Conservation (phyloP, 2,797 vertebrate genomes). For the Schizopygopsis malacanthus region DNA sequence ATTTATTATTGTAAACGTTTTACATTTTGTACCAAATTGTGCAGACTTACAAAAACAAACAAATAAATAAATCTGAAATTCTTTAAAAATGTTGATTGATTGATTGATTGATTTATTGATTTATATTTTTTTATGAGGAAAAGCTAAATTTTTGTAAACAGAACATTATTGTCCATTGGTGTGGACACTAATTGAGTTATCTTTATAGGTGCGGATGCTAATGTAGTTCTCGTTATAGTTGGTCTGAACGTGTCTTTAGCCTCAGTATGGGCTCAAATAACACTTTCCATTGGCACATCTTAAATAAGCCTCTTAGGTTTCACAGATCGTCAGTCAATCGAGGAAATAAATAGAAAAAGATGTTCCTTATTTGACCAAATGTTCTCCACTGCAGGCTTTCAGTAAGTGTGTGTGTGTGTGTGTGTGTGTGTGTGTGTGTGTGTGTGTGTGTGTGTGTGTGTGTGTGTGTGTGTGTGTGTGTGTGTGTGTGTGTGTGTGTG, state of each 20-base stretch:
- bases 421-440: too few species aligned
- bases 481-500: constrained; percentile 20
- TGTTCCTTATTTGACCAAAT: background rate
- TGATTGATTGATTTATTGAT: too few species aligned
- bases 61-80: too few species aligned
- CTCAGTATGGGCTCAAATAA: background rate
- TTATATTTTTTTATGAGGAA: too few species aligned
- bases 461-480: constrained; percentile 26
- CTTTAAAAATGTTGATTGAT: too few species aligned
- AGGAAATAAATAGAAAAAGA: background rate
- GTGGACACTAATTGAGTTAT: too few species aligned
- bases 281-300: background rate
- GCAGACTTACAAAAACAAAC: too few species aligned
- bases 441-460: background rate
- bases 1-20: too few species aligned
- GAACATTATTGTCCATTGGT: too few species aligned
- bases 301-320: background rate
- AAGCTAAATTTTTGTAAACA: too few species aligned
- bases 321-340: background rate
- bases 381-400: background rate
- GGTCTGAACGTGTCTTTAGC: background rate
- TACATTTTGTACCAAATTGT: too few species aligned
- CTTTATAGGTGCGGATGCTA: background rate
- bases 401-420: constrained; percentile 6
- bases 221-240: background rate